Evolutionary conservation across 2,113 vertebrate genomes (phyloP), one percentile per base, ranked within the genome.

Genomic region (Tursiops truncatus): DNA sequence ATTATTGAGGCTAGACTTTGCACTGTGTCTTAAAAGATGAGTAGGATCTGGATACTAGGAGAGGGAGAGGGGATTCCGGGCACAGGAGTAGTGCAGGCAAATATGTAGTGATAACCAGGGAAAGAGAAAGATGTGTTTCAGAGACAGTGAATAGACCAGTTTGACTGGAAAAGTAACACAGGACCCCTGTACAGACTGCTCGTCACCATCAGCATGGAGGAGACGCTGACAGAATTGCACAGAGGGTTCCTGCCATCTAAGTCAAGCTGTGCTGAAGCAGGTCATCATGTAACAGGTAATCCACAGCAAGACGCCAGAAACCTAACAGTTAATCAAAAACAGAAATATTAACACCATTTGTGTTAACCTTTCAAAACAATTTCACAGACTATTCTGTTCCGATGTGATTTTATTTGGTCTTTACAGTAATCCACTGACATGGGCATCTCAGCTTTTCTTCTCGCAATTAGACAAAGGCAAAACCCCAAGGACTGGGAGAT

Each of bases 311-410:
- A 89, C 88, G 38, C 53, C 84, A 81, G 70, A 87, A 95, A 94
- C 74, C 41, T 60, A 81, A 63, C 13, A 36, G 38, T 92, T 96
- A n/a, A 89, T 86, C 56, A 91, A 80, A 96, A 90, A 38, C 36
- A 73, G n/a, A 89, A 96, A 79, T 58, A 91, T 58, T 95, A 96
- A 65, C 60, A 94, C 79, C 80, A 82, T 58, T 89, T 41, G 31
- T 50, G 60, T 84, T 92, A 92, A 96, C 77, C 68, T 97, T 97
- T 96, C 33, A 17, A 83, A 89, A 91, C 41, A 70, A 85, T 62
- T 96, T 93, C n/a, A 60, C 76, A 92, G 79, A 36, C 77, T 80
- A 26, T 58, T 58, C 77, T 36, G 7, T 36, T 80, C n/a, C 15
- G 73, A 76, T 92, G 70, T 60, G 90, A 44, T 70, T 93, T 97